phyloP scores from a whole-genome alignment of 2,888 invertebrate genomes.

The Eupithecia subumbrata region DNA sequence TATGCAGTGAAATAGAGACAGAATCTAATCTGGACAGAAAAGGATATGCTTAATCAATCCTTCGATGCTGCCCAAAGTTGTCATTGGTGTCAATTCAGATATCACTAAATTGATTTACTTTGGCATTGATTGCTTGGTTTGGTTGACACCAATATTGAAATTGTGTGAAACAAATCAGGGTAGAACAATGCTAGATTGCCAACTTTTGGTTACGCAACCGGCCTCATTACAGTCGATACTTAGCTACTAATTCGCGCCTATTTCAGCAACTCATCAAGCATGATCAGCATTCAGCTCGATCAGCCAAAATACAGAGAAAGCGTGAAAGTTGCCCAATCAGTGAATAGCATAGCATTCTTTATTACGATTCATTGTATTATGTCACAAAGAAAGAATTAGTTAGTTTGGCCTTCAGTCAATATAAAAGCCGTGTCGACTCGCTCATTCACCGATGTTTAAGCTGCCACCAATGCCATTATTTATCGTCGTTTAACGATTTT shows the following conservation, averaged over 20 bases:
- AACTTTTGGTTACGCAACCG: constrained; percentile 19
- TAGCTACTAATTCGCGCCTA: constrained; percentile 24
- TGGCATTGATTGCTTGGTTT: too few species aligned
- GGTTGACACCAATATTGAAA: neutral
- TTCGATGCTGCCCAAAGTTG: neutral
- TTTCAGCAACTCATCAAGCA: constrained; percentile 29
- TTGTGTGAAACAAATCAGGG: neutral
- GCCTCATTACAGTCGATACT: constrained; percentile 13
- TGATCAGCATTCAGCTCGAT: constrained; percentile 18
- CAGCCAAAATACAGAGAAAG: constrained; percentile 29
- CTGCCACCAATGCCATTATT: neutral
- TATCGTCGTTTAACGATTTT: neutral
- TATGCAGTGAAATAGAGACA: neutral
- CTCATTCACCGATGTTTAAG: neutral
- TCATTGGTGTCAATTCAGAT: too few species aligned
- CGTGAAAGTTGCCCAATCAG: constrained; percentile 19
- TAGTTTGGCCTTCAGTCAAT: neutral
- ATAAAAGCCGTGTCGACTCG: neutral
- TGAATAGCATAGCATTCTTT: neutral
- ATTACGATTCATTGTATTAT: neutral
- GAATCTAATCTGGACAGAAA: neutral
- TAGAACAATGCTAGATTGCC: constrained; percentile 21
- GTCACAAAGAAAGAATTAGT: neutral
- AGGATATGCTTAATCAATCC: neutral
- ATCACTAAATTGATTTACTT: too few species aligned